Evolutionary conservation across 2,888 invertebrate species (phyloP).

Genomic region (Teleogryllus oceanicus): DNA sequence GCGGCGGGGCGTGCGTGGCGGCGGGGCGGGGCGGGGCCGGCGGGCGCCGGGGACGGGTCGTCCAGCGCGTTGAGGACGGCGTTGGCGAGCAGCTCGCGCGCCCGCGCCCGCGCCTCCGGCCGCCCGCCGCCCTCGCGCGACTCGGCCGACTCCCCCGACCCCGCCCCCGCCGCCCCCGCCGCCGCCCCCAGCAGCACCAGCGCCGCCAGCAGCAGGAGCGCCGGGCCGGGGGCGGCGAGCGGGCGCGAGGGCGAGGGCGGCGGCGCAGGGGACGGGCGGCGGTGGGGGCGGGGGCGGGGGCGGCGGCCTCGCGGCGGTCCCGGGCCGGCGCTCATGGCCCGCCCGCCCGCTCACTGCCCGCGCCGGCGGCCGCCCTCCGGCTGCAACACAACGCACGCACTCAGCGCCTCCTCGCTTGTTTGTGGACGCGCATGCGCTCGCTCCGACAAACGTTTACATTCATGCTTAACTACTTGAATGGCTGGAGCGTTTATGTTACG

Average conservation of each 20-base stretch:
- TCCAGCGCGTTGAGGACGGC: neutral
- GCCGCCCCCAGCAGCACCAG: neutral
- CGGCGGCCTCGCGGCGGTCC: neutral
- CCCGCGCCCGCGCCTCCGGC: neutral
- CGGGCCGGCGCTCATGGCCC: neutral
- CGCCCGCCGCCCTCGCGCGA: too few relatives aligned
- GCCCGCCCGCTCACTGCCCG: constrained; percentile 11
- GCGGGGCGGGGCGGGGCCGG: neutral
- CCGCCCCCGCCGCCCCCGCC: neutral
- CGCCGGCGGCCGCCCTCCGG: constrained; percentile 7
- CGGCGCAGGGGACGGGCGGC: neutral
- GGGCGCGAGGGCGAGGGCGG: neutral
- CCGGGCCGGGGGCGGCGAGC: neutral
- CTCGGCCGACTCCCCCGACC: too few relatives aligned
- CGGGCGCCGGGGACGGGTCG: neutral
- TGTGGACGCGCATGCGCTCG: too few relatives aligned
- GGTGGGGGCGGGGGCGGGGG: neutral
- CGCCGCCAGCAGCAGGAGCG: neutral
- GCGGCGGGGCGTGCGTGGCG: neutral
- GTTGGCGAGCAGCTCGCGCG: neutral
- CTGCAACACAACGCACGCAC: constrained; percentile 3
- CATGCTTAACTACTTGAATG: too few relatives aligned
- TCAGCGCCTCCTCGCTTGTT: neutral
- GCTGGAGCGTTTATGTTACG: too few relatives aligned
- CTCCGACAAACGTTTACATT: too few relatives aligned